These are phyloP conservation scores for Lateolabrax maculatus DNA, from an alignment of 2,797 vertebrate genomes.

Conservation along the genomic window DNA sequence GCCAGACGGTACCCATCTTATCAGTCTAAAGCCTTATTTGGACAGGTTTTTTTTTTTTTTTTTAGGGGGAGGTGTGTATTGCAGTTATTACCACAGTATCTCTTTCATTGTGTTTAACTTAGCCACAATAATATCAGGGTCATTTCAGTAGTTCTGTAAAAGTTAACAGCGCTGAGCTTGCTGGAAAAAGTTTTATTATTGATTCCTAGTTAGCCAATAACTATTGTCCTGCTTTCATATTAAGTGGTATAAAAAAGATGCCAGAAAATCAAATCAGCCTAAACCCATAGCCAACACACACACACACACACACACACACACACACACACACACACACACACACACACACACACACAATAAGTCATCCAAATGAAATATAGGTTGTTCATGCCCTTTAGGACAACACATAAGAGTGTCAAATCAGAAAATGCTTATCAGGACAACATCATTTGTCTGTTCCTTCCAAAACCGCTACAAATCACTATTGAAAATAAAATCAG, in stretches of 20 bases:
- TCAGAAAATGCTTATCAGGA: too few relatives aligned
- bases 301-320: too few relatives aligned
- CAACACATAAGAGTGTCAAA: too few relatives aligned
- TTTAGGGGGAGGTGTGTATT: not conserved
- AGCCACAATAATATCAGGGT: not conserved
- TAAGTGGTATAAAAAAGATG: not conserved
- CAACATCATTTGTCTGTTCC: too few relatives aligned
- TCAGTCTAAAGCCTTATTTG: not conserved
- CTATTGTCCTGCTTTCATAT: not conserved
- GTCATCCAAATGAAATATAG: not conserved
- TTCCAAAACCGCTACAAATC: too few relatives aligned
- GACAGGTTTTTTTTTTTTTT: not conserved
- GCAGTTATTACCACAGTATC: not conserved
- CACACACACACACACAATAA: too few relatives aligned
- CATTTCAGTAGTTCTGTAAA: not conserved
- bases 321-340: too few relatives aligned
- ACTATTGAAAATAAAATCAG: too few relatives aligned
- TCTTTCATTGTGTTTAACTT: not conserved
- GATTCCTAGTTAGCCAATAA: not conserved
- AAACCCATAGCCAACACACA: too few relatives aligned
- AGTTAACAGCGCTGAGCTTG: not conserved
- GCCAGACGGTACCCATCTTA: not conserved
- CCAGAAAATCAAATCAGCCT: not conserved
- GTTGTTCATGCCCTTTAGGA: too few relatives aligned
- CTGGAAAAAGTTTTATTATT: not conserved